Evolutionary conservation across 2,113 vertebrate genomes (phyloP).

Genomic region (Leuciscus idus): DNA sequence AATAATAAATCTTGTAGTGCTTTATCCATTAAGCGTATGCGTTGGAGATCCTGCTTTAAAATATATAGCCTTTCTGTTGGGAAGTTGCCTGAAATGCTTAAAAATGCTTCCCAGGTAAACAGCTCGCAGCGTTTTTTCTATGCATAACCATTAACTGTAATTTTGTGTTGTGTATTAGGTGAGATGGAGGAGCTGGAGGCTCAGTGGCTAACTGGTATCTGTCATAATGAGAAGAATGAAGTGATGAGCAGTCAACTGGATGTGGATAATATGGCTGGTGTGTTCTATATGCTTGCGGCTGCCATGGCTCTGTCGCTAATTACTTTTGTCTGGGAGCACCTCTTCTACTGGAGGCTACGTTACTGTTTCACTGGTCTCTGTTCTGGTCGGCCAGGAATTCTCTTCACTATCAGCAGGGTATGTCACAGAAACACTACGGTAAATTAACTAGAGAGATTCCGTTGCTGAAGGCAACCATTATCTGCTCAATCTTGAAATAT

Average conservation of each 20-base stretch:
- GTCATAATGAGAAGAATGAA: constrained; percentile 97
- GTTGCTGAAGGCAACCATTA: constrained; percentile 6
- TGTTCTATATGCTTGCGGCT: constrained; percentile 98
- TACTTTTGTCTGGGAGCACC: constrained; percentile 94
- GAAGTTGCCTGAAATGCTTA: not conserved
- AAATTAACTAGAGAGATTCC: constrained; percentile 28
- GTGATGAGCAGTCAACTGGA: constrained; percentile 99
- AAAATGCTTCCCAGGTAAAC: constrained; percentile 6
- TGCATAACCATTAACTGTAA: constrained; percentile 52
- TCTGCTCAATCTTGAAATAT: constrained; percentile 32
- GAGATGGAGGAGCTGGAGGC: constrained; percentile 98
- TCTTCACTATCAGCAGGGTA: constrained; percentile 98
- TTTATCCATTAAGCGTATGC: too few relatives aligned
- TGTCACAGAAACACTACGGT: constrained; percentile 60
- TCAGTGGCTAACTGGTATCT: constrained; percentile 96
- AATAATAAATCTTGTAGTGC: too few relatives aligned
- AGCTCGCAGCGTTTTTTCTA: constrained; percentile 56
- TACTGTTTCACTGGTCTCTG: constrained; percentile 97
- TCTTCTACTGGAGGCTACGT: constrained; percentile 97
- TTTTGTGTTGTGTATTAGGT: constrained; percentile 72
- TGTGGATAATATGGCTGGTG: constrained; percentile 98
- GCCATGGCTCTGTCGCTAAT: constrained; percentile 96
- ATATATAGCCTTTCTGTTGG: not conserved
- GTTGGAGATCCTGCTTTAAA: too few relatives aligned
- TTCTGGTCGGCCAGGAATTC: constrained; percentile 86